Base-by-base conservation (phyloP, 2,797 vertebrate genomes). In the Gadopsis marmoratus region DNA sequence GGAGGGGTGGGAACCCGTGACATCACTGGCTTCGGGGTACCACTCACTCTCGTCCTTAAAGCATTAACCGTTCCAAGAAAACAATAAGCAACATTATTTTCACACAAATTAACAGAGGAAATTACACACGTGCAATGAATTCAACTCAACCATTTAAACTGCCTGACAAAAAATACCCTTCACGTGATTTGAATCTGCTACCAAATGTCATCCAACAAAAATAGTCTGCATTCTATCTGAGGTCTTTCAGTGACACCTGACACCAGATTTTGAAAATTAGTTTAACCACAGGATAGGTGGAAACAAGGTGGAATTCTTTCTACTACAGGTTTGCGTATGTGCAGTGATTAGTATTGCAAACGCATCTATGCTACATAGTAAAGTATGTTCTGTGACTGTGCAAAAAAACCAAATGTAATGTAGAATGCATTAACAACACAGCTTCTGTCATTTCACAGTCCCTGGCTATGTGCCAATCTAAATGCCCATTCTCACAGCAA, bases 1-100 rank as follows among this genome's bases (percentile, higher is more conserved):
- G 97, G 97, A 88, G 97, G 97, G 86, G 96, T 98, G 84, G 97
- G 95, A 93, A 97, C 97, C 92, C 96, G 96, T 93, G 97, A 98
- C 98, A 99, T 98, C 88, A 93, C 95, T 92, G 94, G 94, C 92
- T 93, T 93, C 68, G 86, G 81, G 84, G 82, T 92, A 92, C 89
- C 83, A 90, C 93, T 92, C 80, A 86, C 92, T 89, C 78, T 84
- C 63, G 80, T 90, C 88, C 82, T 89, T 79, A 81, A 92, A 92
- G 92, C 87, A 92, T 94, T 95, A 80, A 85, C 80, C 62, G 73
- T 76, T 47, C 11, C 14, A 79, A 60, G n/a, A 75, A 74, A 71
- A 67, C 8, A 53, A 81, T 16, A 56, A 71, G n/a, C 2, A 53
- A 73, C 0, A 51, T 78, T 71, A 67, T 48, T 86, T 82, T 55